Conservation (phyloP, 2,888 invertebrate species). For the Lochmaea capreae region DNA sequence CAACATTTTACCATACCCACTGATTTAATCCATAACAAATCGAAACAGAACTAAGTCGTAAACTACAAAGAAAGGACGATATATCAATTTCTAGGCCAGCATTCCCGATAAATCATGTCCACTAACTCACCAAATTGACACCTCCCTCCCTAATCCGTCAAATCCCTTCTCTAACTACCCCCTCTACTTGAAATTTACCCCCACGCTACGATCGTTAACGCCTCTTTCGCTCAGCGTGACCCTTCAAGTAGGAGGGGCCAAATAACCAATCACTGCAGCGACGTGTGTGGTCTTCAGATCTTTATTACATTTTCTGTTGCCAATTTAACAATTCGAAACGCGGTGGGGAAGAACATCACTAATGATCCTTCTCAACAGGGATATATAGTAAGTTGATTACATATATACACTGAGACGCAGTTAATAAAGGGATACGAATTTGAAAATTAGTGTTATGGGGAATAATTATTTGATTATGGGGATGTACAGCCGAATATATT, state of each 20-base stretch:
- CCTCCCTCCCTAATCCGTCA: constrained; percentile 42
- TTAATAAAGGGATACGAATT: constrained; percentile 9
- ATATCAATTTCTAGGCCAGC: constrained; percentile 54
- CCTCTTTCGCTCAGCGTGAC: constrained; percentile 32
- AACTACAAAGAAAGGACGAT: constrained; percentile 51
- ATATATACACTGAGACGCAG: constrained; percentile 10
- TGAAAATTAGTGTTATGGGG: not conserved
- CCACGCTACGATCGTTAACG: constrained; percentile 13
- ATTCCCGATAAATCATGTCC: constrained; percentile 54
- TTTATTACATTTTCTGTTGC: constrained; percentile 65
- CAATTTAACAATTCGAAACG: constrained; percentile 65
- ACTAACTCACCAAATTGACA: constrained; percentile 56
- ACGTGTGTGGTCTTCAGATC: constrained; percentile 67
- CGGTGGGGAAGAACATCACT: constrained; percentile 54
- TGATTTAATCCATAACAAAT: constrained; percentile 54
- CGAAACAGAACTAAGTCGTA: constrained; percentile 54
- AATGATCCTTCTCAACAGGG: constrained; percentile 49
- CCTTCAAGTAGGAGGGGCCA: constrained; percentile 53
- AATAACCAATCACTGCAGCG: constrained; percentile 64
- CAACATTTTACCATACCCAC: constrained; percentile 47
- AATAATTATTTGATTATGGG: not conserved
- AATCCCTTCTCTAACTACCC: constrained; percentile 3
- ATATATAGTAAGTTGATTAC: constrained; percentile 43
- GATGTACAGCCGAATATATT: not conserved
- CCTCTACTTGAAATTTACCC: constrained; percentile 26